Base-by-base conservation (phyloP, 2,113 vertebrate species). In the Climacteris rufus region DNA sequence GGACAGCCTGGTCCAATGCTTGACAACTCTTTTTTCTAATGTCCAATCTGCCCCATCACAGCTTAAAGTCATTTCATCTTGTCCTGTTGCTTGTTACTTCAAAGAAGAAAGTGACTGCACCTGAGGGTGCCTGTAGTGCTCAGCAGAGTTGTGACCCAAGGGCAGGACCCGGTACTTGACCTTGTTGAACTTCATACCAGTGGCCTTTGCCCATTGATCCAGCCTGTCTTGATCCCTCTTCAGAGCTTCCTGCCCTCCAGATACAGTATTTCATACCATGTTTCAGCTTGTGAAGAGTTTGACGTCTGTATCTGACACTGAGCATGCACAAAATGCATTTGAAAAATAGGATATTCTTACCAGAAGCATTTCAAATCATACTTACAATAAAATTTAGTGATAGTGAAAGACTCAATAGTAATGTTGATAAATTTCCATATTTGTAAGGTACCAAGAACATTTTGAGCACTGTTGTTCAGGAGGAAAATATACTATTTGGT, bases 331-430 rank as follows among this genome's bases (percentile, higher is more conserved):
- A 83, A 91, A 71, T 28, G 22, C 16, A 15, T 10, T 76, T 76
- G 15, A 52, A 68, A 86, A 83, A 31, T 35, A 31, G 8, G 7
- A 2, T 88, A 8, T 23, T 23, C 13, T 71, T 72, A 31, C 6
- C 21, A 47, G 80, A 42, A 72, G 27, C 7, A 13, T 22, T 69
- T 68, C 47, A 8, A 47, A 9, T 83, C 9, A 14, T 30, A 19
- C 15, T 35, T 81, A 11, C 0, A 56, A 18, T 71, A n/a, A 61
- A 89, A 35, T 40, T 40, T 8, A 28, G 12, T 20, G 35, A 28
- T 10, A 52, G 35, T 60, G n/a, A 68, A 79, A 37, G 7, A n/a
- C 15, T n/a, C 0, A 0, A 1, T 77, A 6, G 9, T 63, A 42
- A 12, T 27, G 3, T 60, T 60, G 9, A 3, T 75, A 33, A 5